These are phyloP conservation scores for Troides aeacus DNA, from an alignment of 2,888 invertebrate genomes.

Conservation along the genomic window DNA sequence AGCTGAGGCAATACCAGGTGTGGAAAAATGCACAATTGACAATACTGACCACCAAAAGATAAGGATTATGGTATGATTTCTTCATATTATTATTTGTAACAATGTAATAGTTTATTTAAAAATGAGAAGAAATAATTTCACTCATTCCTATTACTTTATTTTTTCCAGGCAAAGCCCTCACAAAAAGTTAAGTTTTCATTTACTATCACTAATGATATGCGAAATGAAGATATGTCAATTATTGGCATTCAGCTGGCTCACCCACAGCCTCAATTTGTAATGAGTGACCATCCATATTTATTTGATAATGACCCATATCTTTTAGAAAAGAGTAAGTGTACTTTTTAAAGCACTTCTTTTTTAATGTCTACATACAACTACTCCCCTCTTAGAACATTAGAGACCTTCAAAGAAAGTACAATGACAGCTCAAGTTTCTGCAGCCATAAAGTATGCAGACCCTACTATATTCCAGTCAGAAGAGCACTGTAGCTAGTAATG, in stretches of 20 bases:
- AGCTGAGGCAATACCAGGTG: constrained; percentile 34
- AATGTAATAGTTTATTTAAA: background rate
- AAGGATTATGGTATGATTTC: constrained; percentile 46
- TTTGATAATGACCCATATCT: constrained; percentile 49
- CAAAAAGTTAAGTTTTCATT: constrained; percentile 51
- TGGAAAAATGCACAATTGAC: constrained; percentile 32
- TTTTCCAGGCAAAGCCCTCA: constrained; percentile 53
- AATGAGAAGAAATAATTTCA: background rate
- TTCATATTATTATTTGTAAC: background rate
- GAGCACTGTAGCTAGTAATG: no score
- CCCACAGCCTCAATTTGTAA: constrained; percentile 55
- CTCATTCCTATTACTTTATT: background rate
- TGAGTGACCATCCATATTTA: constrained; percentile 48
- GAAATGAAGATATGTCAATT: constrained; percentile 49
- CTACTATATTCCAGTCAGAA: no score
- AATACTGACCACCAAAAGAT: constrained; percentile 48
- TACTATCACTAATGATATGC: constrained; percentile 50
- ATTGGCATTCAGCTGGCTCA: constrained; percentile 57
- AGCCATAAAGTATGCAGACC: no score
- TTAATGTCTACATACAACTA: background rate
- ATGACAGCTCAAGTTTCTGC: no score
- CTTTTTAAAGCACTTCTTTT: background rate
- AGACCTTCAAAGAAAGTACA: no score
- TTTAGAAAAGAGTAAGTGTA: constrained; percentile 49
- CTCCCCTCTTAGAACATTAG: no score